These are phyloP conservation scores for Holothuria glaberrima DNA, from an alignment of 35 echinoderm and acorn worm genomes.

Conservation along the genomic window DNA sequence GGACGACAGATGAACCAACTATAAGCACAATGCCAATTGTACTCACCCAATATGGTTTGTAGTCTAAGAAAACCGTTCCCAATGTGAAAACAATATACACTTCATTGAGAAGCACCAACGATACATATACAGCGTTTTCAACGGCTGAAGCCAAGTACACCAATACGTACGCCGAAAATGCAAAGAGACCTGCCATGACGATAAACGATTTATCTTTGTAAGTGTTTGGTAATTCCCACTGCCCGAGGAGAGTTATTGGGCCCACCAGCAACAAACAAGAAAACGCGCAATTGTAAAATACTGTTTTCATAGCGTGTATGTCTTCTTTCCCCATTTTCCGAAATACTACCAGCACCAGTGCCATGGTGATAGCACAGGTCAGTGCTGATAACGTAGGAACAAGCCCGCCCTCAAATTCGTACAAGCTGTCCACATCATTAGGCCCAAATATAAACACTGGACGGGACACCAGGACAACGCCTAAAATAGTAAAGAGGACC, in stretches of 20 bases:
- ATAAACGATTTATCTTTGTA: neutral
- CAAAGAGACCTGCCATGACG: neutral
- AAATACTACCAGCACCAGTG: neutral
- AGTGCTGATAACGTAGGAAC: neutral
- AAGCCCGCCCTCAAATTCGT: neutral
- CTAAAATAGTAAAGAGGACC: slow-evolving; percentile 12
- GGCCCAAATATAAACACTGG: slow-evolving; percentile 24
- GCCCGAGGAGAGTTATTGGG: neutral
- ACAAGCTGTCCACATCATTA: neutral
- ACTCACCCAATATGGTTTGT: slow-evolving; percentile 6
- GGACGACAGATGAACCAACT: slow-evolving; percentile 8
- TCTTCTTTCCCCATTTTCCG: slow-evolving; percentile 23
- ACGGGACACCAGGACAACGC: slow-evolving; percentile 13
- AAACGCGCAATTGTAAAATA: neutral
- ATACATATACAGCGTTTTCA: slow-evolving; percentile 35
- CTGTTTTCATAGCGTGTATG: neutral
- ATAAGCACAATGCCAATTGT: slow-evolving; percentile 1
- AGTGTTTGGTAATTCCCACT: neutral
- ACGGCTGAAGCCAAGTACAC: neutral
- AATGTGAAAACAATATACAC: slow-evolving; percentile 11
- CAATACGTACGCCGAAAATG: neutral
- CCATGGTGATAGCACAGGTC: neutral
- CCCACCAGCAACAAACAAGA: neutral
- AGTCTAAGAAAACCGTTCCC: neutral
- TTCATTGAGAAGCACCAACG: slow-evolving; percentile 11